These are phyloP conservation scores for Gallinago stenura DNA, from an alignment of 2,797 vertebrate genomes.

Conservation along the genomic window DNA sequence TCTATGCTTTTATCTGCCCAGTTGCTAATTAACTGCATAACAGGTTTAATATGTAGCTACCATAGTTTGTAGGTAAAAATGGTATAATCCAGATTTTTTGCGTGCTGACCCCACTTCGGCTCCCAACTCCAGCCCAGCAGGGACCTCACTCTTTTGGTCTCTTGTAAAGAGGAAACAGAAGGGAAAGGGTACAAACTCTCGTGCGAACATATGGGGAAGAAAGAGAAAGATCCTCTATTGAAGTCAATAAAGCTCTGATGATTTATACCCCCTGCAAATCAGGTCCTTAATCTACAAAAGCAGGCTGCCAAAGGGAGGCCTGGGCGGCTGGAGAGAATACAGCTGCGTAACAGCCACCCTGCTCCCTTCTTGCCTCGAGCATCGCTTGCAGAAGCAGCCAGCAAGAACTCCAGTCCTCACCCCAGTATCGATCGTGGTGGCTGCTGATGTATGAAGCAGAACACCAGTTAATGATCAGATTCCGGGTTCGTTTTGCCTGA, in stretches of 20 bases:
- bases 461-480: slow-evolving; percentile 33
- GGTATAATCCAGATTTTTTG: not conserved
- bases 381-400: not conserved
- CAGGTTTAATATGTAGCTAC: not conserved
- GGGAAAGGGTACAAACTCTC: not conserved
- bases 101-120: not conserved
- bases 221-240: not conserved
- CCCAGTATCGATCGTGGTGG: not conserved
- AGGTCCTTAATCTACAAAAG: not conserved
- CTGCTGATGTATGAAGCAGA: not conserved
- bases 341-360: not conserved
- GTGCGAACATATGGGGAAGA: not conserved
- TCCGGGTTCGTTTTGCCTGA: not conserved
- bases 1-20: not conserved
- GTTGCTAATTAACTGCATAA: not conserved
- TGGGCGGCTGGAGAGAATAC: not conserved
- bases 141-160: not conserved
- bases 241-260: not conserved
- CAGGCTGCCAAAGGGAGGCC: not conserved
- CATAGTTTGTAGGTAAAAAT: not conserved
- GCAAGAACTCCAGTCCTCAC: not conserved
- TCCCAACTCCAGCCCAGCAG: not conserved
- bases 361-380: not conserved
- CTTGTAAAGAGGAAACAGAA: not conserved
- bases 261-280: not conserved